These are phyloP conservation scores for Calliphora vicina DNA, from an alignment of 1,140 invertebrate species.

Conservation along the genomic window DNA sequence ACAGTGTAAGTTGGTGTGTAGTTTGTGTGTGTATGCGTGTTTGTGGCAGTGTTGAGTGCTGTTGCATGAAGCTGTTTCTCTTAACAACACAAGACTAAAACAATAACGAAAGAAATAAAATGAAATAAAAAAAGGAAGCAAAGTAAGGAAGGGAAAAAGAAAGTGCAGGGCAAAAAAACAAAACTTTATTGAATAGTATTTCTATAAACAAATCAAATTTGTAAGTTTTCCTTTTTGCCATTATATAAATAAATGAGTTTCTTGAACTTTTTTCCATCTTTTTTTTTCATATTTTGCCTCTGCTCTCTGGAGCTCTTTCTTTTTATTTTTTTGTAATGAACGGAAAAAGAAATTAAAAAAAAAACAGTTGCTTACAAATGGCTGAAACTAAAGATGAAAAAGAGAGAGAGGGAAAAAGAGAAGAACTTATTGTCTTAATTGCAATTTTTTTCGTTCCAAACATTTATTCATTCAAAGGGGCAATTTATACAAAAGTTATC, in stretches of 20 bases:
- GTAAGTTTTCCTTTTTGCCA: background rate
- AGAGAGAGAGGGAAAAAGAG: background rate
- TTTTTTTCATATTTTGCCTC: background rate
- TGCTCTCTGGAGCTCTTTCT: background rate
- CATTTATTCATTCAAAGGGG: background rate
- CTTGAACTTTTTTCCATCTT: background rate
- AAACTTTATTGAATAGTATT: background rate
- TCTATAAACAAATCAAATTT: slow-evolving; percentile 12
- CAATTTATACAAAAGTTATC: background rate
- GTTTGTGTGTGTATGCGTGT: too few relatives aligned
- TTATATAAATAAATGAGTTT: slow-evolving; percentile 6
- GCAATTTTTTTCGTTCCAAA: background rate
- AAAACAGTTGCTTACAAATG: background rate
- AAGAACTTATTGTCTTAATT: background rate
- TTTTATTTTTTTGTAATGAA: background rate
- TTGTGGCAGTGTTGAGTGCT: too few relatives aligned
- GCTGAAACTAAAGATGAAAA: background rate
- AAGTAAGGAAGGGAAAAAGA: background rate
- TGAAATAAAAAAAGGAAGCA: too few relatives aligned
- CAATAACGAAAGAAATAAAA: too few relatives aligned
- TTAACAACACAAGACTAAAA: too few relatives aligned
- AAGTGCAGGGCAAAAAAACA: background rate
- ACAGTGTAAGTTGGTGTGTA: too few relatives aligned
- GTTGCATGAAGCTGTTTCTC: too few relatives aligned
- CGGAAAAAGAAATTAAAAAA: background rate